A percentile compares a stretch with the other conserved stretches of the same genome.
Evolutionary conservation across 2,888 invertebrate genomes (phyloP).

Genomic region (Plusia festucae): DNA sequence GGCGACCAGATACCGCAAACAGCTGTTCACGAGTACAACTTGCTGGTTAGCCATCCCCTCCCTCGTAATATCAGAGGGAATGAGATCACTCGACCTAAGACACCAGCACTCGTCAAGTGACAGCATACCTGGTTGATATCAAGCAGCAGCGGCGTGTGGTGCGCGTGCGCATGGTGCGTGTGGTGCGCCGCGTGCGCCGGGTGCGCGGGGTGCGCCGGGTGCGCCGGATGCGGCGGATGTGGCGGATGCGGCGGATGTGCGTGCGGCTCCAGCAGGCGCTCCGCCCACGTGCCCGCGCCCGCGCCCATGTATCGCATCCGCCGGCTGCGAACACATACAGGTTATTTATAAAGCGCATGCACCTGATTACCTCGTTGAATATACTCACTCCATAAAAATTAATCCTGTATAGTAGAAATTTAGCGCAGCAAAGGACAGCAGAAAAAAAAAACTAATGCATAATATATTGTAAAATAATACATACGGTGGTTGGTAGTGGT

Average conservation of each 20-base stretch:
- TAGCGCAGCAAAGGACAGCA: too few relatives aligned
- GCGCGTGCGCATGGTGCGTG: slow-evolving; percentile 67
- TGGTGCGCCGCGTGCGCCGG: slow-evolving; percentile 55
- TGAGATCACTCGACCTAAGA: too few relatives aligned
- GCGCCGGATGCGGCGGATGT: slow-evolving; percentile 47
- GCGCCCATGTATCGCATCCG: slow-evolving; percentile 81
- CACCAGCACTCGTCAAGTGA: too few relatives aligned
- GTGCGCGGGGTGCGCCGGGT: slow-evolving; percentile 48
- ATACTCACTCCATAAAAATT: too few relatives aligned
- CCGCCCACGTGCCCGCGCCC: slow-evolving; percentile 66
- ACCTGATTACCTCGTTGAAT: too few relatives aligned
- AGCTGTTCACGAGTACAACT: too few relatives aligned
- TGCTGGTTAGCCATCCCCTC: too few relatives aligned
- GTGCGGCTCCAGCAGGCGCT: slow-evolving; percentile 67
- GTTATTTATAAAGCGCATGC: too few relatives aligned
- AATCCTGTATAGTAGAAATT: too few relatives aligned
- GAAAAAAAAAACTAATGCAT: too few relatives aligned
- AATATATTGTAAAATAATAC: slow-evolving; percentile 42
- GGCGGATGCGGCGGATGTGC: slow-evolving; percentile 42
- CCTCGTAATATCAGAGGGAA: too few relatives aligned
- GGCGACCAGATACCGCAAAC: too few relatives aligned
- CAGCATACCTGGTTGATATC: slow-evolving; percentile 85
- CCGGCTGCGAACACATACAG: slow-evolving; percentile 64
- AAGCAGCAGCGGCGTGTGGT: slow-evolving; percentile 78
- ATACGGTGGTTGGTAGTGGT: slow-evolving; percentile 83